Conservation (phyloP, 2,113 vertebrate genomes). For the Naja naja region DNA sequence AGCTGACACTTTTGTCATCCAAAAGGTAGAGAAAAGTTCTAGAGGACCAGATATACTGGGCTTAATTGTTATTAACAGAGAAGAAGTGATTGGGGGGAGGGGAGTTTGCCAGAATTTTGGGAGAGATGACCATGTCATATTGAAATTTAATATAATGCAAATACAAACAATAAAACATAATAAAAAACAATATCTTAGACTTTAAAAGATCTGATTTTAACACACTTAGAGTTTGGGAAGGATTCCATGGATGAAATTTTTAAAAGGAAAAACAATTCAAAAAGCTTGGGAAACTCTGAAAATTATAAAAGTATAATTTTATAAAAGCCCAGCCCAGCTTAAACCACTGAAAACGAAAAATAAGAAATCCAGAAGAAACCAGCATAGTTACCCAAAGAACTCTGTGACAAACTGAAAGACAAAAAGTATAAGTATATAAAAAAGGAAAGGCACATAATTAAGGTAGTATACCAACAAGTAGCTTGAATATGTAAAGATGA, state of each 20-base stretch:
- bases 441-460: neutral
- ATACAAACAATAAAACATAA: too few species aligned
- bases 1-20: neutral
- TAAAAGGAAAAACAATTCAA: too few species aligned
- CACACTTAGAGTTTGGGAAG: too few species aligned
- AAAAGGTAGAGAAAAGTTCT: neutral
- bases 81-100: neutral
- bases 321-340: neutral
- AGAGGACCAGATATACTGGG: neutral
- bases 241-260: neutral
- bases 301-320: neutral
- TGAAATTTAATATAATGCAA: too few species aligned
- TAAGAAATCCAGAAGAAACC: neutral
- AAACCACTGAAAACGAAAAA: neutral
- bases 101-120: neutral
- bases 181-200: too few species aligned
- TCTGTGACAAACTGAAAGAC: neutral
- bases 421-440: neutral
- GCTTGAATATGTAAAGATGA: too few species aligned
- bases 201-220: too few species aligned
- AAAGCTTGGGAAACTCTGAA: neutral
- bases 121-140: too few species aligned
- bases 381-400: neutral
- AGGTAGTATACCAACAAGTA: neutral
- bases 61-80: neutral